Conservation (phyloP, 1,140 invertebrate genomes). For the Melanaphis sacchari region DNA sequence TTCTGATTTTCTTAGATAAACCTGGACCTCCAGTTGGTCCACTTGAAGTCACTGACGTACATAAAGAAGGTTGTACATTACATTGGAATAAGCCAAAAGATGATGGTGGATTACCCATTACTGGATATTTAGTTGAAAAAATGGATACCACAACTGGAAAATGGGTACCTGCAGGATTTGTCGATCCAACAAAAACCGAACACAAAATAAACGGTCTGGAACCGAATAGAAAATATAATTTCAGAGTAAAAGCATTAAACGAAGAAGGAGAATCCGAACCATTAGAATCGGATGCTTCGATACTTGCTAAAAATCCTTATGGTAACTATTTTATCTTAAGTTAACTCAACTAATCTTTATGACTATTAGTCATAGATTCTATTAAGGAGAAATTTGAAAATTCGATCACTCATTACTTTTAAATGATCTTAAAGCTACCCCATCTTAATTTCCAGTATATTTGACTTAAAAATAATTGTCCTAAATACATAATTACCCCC, state of each 20-base stretch:
- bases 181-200: slow-evolving; percentile 87
- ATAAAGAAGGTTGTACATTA: slow-evolving; percentile 94
- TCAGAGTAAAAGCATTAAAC: slow-evolving; percentile 93
- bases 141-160: slow-evolving; percentile 87
- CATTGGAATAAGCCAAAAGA: slow-evolving; percentile 96
- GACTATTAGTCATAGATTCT: background rate
- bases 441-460: background rate
- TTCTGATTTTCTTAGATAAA: slow-evolving; percentile 73
- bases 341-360: background rate
- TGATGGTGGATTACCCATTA: slow-evolving; percentile 91
- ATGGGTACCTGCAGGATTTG: slow-evolving; percentile 85
- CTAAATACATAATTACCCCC: background rate
- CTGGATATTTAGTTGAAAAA: slow-evolving; percentile 90
- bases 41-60: slow-evolving; percentile 88
- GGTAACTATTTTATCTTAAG: slow-evolving; percentile 66
- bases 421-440: background rate
- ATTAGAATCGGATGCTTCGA: slow-evolving; percentile 83
- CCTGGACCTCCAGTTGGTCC: slow-evolving; percentile 94
- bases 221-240: slow-evolving; percentile 92
- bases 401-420: background rate
- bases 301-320: slow-evolving; percentile 95
- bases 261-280: slow-evolving; percentile 96
- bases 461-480: background rate
- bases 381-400: background rate
- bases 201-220: slow-evolving; percentile 87